Evolutionary conservation across 2,888 invertebrate species (phyloP), one percentile per base, ranked within the genome.

Genomic region (Heteromyza rotundicornis): DNA sequence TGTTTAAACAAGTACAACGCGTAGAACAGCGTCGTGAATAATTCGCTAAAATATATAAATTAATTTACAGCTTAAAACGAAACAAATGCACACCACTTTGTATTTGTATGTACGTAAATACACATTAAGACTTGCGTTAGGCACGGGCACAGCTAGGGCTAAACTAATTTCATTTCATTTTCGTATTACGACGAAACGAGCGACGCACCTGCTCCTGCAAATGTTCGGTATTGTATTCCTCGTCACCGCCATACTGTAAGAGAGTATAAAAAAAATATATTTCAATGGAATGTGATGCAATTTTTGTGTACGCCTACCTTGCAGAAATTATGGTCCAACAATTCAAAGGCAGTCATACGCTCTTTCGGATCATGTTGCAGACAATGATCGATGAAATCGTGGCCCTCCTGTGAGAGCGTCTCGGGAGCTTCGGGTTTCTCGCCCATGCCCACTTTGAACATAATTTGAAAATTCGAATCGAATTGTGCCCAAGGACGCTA

Each of bases 371-470:
- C 92, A 79, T 93, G 92, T 73, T 91, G 90, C 74, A 97, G 88
- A 77, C 95, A 95, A 61, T 86, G 84, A 12, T 86, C 84, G 57
- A 95, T 86, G 84, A 97, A 95, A 73, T 92, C 89, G 60, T 88
- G 87, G 0, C 95, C 96, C 82, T 96, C 96, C 60, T 88, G 88
- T 35, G 92, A 94, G 60, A 96, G 86, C 35, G 86, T 81, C 54
- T 87, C 87, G 0, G 96, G 95, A 8, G 91, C 85, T 67, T 87
- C 85, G 0, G 96, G 96, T 63, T 88, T 87, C 69, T 92, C 91
- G 1, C 95, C 96, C 90, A 94, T 95, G 35, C 96, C 96, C 74
- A 96, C 96, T 87, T 94, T 90, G 84, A 94, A 96, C 94, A 96
- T 95, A 70, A 96, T 96, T 87, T 96, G 95, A 84, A 92, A 94